Base-by-base conservation (phyloP, 2,888 invertebrate genomes). In the Gnatocerus cornutus region DNA sequence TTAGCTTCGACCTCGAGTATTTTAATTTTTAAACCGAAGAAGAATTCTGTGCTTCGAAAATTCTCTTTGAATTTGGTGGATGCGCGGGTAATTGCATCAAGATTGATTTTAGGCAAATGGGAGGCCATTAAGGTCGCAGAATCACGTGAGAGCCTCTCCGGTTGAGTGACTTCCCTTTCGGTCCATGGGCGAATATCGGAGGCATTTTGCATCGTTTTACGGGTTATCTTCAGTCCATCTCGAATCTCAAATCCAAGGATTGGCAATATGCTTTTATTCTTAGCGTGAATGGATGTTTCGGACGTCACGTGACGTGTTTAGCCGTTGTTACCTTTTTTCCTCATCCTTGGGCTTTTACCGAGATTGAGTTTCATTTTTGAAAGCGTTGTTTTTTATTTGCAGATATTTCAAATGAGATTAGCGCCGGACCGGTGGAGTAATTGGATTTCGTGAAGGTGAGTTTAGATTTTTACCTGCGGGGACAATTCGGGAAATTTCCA, bases 171-270 rank as follows among this genome's bases (percentile, higher is more conserved):
- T 74, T 71, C 71, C 71, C 68, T 56, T 65, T 62, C 55, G 68
- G 66, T 62, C 66, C 62, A 43, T 71, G 71, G 69, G 59, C 71
- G 73, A 75, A 69, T 71, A 75, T 75, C 73, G 71, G 72, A 72
- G 59, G 59, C 67, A 73, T 73, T 71, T 73, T 75, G 70, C 73
- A 73, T 75, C 71, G 56, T 72, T 72, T 55, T 33, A 59, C 56
- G 66, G 69, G 73, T 73, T 73, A 73, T 75, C 73, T 70, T 73
- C 69, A 69, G 75, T 73, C 73, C 71, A 73, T 75, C 71, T 58
- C 63, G 66, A 68, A 73, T 65, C 72, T 73, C n/a, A n/a, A n/a
- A 71, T 68, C 68, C 27, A 58, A 48, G 69, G 66, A 71, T 72
- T 74, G 72, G 68, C 74, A 70, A 73, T 74, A 73, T 58, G 64